Evolutionary conservation across 2,888 invertebrate genomes (phyloP), one percentile per base, ranked within the genome.

Genomic region (Octodonta nipae): DNA sequence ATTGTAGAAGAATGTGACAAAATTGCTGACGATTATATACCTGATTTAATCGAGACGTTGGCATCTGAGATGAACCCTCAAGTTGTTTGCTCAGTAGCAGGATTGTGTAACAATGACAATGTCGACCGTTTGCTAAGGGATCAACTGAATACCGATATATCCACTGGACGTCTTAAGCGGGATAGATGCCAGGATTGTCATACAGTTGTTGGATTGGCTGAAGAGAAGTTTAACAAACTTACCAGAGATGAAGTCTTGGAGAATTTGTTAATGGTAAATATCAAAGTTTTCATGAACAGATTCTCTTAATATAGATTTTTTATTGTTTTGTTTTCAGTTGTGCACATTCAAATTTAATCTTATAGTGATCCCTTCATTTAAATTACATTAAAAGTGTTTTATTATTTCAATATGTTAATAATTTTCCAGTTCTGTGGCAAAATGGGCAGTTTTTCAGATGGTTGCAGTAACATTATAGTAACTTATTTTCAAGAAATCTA

Each of bases 61-160:
- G 78, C 85, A 1, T 89, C 89, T 0, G 71, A 89, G 63, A 89
- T 91, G 89, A 81, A 91, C 64, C 88, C 89, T 0, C 78, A 82
- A 55, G 73, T 78, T 17, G 88, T 89, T 17, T 89, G 88, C 58
- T 74, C 83, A 0, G 83, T 87, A 7, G 85, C 88, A 31, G 88
- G 88, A 1, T 71, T 89, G 4, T 89, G 89, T 50, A 88, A 89
- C 56, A 87, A 72, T 50, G 74, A 66, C 4, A 66, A 63, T 36
- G 76, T 86, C 32, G 20, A 30, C 17, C 10, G 20, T 6, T 54
- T 84, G 43, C 56, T 82, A 8, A 64, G 62, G 12, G 67, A 74
- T 44, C 66, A 66, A 38, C n/a, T n/a, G n/a, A n/a, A n/a, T n/a
- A 64, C 51, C 22, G 16, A 42, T 38, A 12, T 25, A 11, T 8